phyloP scores from a whole-genome alignment of 2,888 invertebrate species.

The Caenorhabditis sp. region DNA sequence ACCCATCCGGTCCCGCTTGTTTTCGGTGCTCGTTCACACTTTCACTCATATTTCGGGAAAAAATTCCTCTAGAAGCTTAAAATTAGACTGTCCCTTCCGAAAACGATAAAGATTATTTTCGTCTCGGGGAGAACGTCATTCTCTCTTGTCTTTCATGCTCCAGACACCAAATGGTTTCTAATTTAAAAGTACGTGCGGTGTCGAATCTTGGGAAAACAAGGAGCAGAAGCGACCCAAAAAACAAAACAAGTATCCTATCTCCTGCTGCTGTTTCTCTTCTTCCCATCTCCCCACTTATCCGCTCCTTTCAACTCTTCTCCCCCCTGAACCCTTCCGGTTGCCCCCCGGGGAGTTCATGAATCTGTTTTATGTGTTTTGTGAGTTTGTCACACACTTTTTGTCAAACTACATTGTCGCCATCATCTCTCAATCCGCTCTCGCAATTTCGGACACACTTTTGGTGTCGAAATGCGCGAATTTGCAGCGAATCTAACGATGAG shows the following conservation, averaged over 20 bases:
- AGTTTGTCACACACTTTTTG: slow-evolving; percentile 12
- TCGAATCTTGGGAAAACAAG: slow-evolving; percentile 14
- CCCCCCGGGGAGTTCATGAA: slow-evolving; percentile 26
- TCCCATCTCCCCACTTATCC: neutral
- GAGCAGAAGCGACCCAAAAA: slow-evolving; percentile 1
- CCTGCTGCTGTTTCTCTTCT: neutral
- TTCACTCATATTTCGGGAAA: neutral
- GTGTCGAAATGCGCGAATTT: no score
- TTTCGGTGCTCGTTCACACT: neutral
- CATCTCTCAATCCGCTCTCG: neutral
- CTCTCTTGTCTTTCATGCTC: neutral
- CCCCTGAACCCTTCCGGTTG: slow-evolving; percentile 15
- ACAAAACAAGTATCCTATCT: slow-evolving; percentile 8
- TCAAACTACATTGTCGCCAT: slow-evolving; percentile 1
- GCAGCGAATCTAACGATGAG: neutral
- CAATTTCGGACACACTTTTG: slow-evolving; percentile 15
- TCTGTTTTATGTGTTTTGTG: slow-evolving; percentile 32
- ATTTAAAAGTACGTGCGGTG: slow-evolving; percentile 8
- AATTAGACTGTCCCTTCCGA: neutral
- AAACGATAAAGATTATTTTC: no score
- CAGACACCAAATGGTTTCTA: slow-evolving; percentile 12
- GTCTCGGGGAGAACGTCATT: no score
- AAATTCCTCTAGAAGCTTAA: no score
- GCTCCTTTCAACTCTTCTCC: slow-evolving; percentile 8
- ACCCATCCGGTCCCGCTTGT: neutral